phyloP scores from a whole-genome alignment of 2,113 vertebrate species.

The Tinamus guttatus region DNA sequence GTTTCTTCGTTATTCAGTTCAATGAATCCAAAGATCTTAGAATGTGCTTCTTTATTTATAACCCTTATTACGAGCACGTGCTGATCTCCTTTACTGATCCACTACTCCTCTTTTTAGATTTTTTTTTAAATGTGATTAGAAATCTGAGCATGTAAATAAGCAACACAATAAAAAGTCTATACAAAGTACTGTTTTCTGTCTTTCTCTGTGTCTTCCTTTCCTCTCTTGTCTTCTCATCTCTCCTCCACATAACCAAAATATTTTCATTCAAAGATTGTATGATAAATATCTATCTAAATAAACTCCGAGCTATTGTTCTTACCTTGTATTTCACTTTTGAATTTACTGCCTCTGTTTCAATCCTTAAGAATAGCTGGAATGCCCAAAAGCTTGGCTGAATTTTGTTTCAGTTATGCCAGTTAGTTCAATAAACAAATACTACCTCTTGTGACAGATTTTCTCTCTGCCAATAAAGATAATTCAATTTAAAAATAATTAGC shows the following conservation, averaged over 20 bases:
- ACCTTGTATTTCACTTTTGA: not conserved
- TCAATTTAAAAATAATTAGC: not conserved
- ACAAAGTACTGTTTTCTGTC: not conserved
- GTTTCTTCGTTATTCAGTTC: not conserved
- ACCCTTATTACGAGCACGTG: not conserved
- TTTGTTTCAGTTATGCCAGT: not conserved
- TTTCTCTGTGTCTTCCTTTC: not conserved
- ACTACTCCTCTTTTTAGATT: not conserved
- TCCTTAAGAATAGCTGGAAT: not conserved
- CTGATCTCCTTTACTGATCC: not conserved
- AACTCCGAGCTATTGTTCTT: not conserved
- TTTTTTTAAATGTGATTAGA: not conserved
- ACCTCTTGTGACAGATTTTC: not conserved
- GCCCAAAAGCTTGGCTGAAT: not conserved
- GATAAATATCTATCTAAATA: not conserved
- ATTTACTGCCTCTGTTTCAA: not conserved
- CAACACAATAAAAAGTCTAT: not conserved
- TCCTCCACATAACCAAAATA: not conserved
- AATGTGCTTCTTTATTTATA: not conserved
- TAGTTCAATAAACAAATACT: not conserved
- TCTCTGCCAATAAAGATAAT: not conserved
- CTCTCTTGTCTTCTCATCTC: not conserved
- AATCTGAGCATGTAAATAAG: not conserved
- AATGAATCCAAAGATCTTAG: not conserved
- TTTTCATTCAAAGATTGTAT: not conserved